Base-by-base conservation (phyloP, 1,140 invertebrate species). In the Drosophila malerkotliana region DNA sequence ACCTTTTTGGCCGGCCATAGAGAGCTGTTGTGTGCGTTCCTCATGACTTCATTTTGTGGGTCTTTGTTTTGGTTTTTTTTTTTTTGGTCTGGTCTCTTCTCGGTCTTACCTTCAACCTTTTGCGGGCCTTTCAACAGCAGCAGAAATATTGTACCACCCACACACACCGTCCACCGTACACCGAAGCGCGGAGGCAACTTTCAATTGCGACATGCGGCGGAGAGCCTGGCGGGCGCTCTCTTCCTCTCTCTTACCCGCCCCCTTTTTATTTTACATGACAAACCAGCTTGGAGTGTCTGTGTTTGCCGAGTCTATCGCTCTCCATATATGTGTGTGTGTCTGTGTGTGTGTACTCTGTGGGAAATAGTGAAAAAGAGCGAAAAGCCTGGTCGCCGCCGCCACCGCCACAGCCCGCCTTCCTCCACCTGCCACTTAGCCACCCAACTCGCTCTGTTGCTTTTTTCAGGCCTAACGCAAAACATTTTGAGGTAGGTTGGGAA, bases 401-500 rank as follows among this genome's bases (percentile, higher is more conserved):
- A 15, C 41, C 26, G 34, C 53, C 34, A 39, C 47, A 10, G 9
- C 32, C 26, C 18, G 7, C 39, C 53, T 9, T 32, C 7, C 15
- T 10, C 48, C 53, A 57, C 52, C 30, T 45, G 64, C 32, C 37
- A 12, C 44, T 53, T 18, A 45, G 14, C 74, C 80, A 68, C 62
- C 72, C 71, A 81, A 84, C 77, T 76, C 76, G 83, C 75, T 79
- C 83, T 87, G 84, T 87, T 88, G 79, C 83, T 87, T 88, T 71
- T 71, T 69, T 87, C 72, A 81, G 77, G 78, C 81, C 80, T 90
- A 91, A 91, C 85, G 80, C 73, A 91, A 90, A 91, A 87, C 87
- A 77, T 83, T 85, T 91, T 91, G 90, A 91, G 90, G 90, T 91
- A 91, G 90, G 90, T 91, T 91, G 90, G 90, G 90, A 91, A 90